These are phyloP conservation scores for Ciconia nigra DNA, from an alignment of 2,797 vertebrate species.

Conservation along the genomic window DNA sequence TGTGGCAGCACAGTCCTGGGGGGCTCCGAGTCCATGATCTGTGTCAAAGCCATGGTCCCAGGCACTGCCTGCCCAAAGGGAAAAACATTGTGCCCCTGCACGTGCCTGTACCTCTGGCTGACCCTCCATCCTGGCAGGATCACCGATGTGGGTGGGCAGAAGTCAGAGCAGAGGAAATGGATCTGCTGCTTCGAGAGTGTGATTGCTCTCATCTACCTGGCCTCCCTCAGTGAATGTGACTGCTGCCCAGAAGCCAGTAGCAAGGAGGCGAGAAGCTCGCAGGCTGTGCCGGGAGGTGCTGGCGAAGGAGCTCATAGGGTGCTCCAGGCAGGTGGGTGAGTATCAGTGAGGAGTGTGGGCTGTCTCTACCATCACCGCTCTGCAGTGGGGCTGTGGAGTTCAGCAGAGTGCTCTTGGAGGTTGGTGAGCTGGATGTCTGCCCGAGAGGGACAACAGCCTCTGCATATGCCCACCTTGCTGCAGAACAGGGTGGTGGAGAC, in stretches of 20 bases:
- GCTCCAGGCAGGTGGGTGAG: background rate
- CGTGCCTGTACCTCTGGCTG: too few relatives aligned
- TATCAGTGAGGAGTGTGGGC: background rate
- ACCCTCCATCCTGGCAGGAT: slow-evolving; percentile 72
- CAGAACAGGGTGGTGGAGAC: slow-evolving; percentile 71
- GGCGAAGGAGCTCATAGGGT: background rate
- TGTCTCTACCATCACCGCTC: background rate
- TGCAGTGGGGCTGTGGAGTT: background rate
- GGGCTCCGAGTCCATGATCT: background rate
- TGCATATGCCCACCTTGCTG: accelerated
- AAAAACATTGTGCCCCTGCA: background rate
- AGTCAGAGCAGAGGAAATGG: slow-evolving; percentile 91
- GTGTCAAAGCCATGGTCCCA: background rate
- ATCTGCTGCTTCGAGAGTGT: slow-evolving; percentile 92
- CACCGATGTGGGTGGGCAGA: slow-evolving; percentile 88
- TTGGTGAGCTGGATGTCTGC: background rate
- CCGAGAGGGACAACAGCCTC: background rate
- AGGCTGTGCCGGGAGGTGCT: background rate
- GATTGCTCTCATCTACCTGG: slow-evolving; percentile 87
- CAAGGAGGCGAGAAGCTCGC: slow-evolving; percentile 78
- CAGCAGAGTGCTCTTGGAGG: background rate
- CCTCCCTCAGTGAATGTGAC: slow-evolving; percentile 89
- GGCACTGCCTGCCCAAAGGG: background rate
- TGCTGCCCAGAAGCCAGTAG: slow-evolving; percentile 87
- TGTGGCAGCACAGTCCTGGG: background rate